These are phyloP conservation scores for Pocillopora grandis DNA, from an alignment of 92 coral and sea anemone species.

Conservation along the genomic window DNA sequence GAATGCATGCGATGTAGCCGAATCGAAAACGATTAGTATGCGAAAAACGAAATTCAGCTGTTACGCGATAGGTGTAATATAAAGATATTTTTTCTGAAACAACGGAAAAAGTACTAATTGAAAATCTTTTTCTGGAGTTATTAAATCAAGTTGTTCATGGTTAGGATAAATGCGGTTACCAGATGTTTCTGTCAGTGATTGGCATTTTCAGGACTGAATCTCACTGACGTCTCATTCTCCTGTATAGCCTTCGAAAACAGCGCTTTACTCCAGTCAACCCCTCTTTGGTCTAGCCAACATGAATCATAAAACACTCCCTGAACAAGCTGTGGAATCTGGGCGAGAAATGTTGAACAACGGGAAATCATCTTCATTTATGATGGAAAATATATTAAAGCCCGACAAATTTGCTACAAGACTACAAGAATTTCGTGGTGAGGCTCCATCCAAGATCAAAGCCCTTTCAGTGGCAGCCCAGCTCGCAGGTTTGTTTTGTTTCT, in stretches of 20 bases:
- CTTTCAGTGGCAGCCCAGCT: slow-evolving; percentile 36
- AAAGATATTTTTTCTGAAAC: not conserved
- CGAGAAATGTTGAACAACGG: not conserved
- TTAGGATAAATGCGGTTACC: slow-evolving; percentile 36
- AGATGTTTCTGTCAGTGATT: slow-evolving; percentile 29
- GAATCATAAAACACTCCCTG: slow-evolving; percentile 1
- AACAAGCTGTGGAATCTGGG: not conserved
- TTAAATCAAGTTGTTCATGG: not conserved
- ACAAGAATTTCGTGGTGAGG: slow-evolving; percentile 14
- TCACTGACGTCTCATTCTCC: slow-evolving; percentile 22
- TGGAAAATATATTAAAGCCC: slow-evolving; percentile 42
- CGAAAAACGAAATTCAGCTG: not conserved
- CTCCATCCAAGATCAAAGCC: slow-evolving; percentile 42
- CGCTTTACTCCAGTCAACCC: not conserved
- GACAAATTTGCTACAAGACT: not conserved
- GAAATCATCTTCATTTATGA: slow-evolving; percentile 37
- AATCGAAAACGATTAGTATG: slow-evolving; percentile 3
- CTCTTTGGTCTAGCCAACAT: not conserved
- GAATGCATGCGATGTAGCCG: slow-evolving; percentile 8
- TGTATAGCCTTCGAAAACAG: not conserved
- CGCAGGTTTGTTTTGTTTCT: slow-evolving; percentile 30
- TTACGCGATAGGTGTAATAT: not conserved
- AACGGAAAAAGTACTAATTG: slow-evolving; percentile 26
- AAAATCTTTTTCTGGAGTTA: slow-evolving; percentile 11
- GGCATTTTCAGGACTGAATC: slow-evolving; percentile 22